These are phyloP conservation scores for Scyliorhinus canicula DNA, from an alignment of 2,797 vertebrate genomes.

Conservation along the genomic window DNA sequence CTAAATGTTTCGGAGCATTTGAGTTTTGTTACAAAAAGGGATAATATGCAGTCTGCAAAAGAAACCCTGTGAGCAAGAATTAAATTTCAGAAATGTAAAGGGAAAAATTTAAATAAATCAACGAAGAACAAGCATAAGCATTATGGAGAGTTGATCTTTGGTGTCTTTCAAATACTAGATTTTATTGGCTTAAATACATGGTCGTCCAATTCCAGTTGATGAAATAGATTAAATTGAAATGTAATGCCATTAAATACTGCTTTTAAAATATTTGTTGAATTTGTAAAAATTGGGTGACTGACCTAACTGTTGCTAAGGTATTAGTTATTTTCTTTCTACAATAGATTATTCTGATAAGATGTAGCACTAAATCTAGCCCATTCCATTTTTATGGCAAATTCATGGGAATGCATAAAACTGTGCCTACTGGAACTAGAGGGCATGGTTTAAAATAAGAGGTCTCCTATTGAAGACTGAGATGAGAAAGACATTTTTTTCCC, in stretches of 20 bases:
- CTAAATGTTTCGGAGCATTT: background rate
- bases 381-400: background rate
- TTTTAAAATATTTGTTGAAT: background rate
- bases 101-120: background rate
- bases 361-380: background rate
- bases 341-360: background rate
- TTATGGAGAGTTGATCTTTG: background rate
- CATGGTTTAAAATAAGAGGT: too few relatives aligned
- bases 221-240: constrained; percentile 1
- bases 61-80: too few relatives aligned
- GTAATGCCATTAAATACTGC: background rate
- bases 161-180: background rate
- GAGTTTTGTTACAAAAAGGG: background rate
- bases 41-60: background rate
- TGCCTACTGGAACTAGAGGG: too few relatives aligned
- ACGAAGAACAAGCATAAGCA: background rate
- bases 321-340: background rate
- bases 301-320: background rate
- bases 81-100: too few relatives aligned
- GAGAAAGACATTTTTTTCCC: background rate
- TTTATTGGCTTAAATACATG: background rate
- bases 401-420: background rate
- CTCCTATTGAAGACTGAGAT: too few relatives aligned
- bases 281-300: constrained; percentile 4
- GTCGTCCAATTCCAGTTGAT: background rate